These are phyloP conservation scores for Phocoena sinus DNA, from an alignment of 2,113 vertebrate genomes.

Conservation along the genomic window DNA sequence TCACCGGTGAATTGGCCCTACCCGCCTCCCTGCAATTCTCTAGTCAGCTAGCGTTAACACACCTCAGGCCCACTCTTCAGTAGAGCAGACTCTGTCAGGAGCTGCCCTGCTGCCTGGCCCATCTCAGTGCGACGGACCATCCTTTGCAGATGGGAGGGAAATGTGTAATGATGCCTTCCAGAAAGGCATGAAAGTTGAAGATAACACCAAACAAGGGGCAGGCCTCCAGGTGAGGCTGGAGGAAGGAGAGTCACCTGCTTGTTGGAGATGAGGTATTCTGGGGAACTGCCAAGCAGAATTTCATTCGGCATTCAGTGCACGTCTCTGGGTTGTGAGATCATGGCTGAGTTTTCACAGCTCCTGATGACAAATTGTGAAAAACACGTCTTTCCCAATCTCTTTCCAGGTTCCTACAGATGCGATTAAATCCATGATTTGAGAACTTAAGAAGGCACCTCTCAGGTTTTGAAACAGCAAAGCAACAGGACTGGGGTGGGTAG, in stretches of 20 bases:
- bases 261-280: not conserved
- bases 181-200: not conserved
- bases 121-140: not conserved
- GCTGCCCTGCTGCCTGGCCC: not conserved
- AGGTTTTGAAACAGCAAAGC: not conserved
- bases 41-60: not conserved
- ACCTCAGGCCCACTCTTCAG: not conserved
- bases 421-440: not conserved
- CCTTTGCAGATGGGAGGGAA: not conserved
- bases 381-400: not conserved
- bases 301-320: not conserved
- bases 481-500: not conserved
- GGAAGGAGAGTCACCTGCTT: not conserved
- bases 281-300: not conserved
- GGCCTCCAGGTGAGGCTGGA: not conserved
- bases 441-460: not conserved
- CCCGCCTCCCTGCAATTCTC: not conserved
- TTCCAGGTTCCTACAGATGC: not conserved
- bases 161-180: not conserved
- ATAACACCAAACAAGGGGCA: not conserved
- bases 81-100: not conserved
- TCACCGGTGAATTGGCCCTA: not conserved
- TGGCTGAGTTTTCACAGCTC: not conserved
- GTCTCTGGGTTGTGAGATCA: not conserved
- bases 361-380: not conserved